Conservation (phyloP, 1,140 invertebrate genomes). For the Apis florea region DNA sequence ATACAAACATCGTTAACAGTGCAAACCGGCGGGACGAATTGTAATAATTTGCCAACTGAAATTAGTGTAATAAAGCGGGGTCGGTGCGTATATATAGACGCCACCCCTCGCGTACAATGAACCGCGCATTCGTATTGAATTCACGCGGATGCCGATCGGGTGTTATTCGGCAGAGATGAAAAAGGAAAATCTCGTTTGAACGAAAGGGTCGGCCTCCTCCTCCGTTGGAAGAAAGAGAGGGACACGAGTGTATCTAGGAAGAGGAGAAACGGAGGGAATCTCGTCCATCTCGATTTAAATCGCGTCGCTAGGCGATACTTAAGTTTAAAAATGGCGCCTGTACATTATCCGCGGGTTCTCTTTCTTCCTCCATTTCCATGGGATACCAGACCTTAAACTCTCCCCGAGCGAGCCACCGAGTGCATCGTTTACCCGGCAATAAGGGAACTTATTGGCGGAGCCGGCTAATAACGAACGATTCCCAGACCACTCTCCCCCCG, state of each 20-base stretch:
- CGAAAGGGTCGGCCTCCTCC: no score
- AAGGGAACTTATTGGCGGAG: constrained; percentile 69
- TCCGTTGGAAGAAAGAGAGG: no score
- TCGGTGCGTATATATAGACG: constrained; percentile 39
- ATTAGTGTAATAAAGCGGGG: constrained; percentile 51
- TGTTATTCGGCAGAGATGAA: no score
- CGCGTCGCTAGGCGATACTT: constrained; percentile 69
- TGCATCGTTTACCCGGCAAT: constrained; percentile 71
- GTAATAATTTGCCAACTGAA: constrained; percentile 61
- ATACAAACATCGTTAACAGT: constrained; percentile 53
- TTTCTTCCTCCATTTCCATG: constrained; percentile 1
- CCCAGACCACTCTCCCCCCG: no score
- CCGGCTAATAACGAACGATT: constrained; percentile 70
- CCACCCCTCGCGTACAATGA: constrained; percentile 52
- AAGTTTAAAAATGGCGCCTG: constrained; percentile 71
- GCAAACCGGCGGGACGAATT: constrained; percentile 53
- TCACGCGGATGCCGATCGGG: no score
- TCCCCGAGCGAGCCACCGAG: constrained; percentile 50
- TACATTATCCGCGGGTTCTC: constrained; percentile 63
- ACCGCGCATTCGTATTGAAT: constrained; percentile 57
- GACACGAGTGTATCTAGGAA: no score
- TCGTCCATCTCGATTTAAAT: constrained; percentile 73
- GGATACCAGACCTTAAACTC: constrained; percentile 50
- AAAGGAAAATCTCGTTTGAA: no score
- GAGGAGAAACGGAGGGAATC: background rate